phyloP scores from a whole-genome alignment of 92 coral and sea anemone genomes.

The Chrysogorgia sp. region DNA sequence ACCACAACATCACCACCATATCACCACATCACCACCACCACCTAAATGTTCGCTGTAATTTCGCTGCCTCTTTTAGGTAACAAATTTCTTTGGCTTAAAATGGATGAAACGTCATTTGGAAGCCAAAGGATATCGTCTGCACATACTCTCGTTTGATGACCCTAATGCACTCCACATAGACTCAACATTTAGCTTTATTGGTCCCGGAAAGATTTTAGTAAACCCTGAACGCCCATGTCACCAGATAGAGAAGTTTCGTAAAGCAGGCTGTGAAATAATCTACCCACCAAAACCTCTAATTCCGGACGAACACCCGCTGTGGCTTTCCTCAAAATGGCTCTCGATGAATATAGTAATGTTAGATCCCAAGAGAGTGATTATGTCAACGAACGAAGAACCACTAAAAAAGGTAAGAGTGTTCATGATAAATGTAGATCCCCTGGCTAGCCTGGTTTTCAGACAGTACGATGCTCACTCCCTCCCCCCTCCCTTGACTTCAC shows the following conservation, averaged over 20 bases:
- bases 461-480: too few relatives aligned
- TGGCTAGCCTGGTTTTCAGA: too few relatives aligned
- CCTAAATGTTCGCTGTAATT: too few relatives aligned
- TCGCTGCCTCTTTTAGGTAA: too few relatives aligned
- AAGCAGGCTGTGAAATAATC: constrained; percentile 26
- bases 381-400: background rate
- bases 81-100: background rate
- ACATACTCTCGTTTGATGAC: constrained; percentile 12
- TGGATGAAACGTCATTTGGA: background rate
- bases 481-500: too few relatives aligned
- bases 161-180: constrained; percentile 31
- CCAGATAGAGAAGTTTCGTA: constrained; percentile 33
- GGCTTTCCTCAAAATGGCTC: constrained; percentile 41
- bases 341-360: constrained; percentile 41
- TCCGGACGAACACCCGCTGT: constrained; percentile 34
- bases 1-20: too few relatives aligned
- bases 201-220: constrained; percentile 16
- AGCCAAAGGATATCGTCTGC: constrained; percentile 18
- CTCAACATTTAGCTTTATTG: constrained; percentile 24
- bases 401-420: constrained; percentile 18
- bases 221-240: constrained; percentile 24
- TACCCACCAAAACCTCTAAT: constrained; percentile 10
- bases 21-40: too few relatives aligned
- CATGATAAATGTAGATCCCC: too few relatives aligned
- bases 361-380: constrained; percentile 35